Conservation (phyloP, 2,888 invertebrate genomes). For the Carabus problematicus region DNA sequence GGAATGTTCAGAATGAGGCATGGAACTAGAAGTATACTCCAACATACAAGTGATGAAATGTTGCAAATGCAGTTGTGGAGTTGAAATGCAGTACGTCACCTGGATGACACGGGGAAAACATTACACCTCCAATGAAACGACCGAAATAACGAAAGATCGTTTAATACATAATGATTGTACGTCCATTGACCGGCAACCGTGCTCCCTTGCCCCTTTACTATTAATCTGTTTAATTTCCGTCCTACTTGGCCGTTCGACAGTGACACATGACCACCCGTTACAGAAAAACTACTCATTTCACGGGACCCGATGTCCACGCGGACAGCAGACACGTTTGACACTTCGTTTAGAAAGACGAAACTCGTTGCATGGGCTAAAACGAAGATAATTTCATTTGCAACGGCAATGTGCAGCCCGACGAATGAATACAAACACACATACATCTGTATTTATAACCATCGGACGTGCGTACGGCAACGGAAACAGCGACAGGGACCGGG, state of each 20-base stretch:
- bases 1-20: too few species aligned
- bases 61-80: too few species aligned
- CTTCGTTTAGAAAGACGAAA: conserved; percentile 17
- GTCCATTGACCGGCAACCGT: conserved; percentile 9
- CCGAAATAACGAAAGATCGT: conserved; percentile 30
- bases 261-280: conserved; percentile 46
- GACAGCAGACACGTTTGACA: conserved; percentile 5
- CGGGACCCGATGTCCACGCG: conserved; percentile 5
- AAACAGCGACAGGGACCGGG: too few species aligned
- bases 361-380: conserved; percentile 1
- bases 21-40: too few species aligned
- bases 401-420: conserved; percentile 11
- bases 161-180: conserved; percentile 20
- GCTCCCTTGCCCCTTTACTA: conserved; percentile 41
- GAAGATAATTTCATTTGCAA: conserved; percentile 22
- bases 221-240: conserved; percentile 51
- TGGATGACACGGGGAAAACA: conserved; percentile 23
- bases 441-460: too few species aligned
- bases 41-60: too few species aligned
- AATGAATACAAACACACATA: conserved; percentile 7
- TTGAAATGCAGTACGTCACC: too few species aligned
- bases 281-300: conserved; percentile 26
- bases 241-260: conserved; percentile 46
- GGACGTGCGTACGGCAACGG: too few species aligned
- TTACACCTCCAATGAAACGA: conserved; percentile 27